Evolutionary conservation across 2,113 vertebrate species (phyloP).

Genomic region (Naja naja): DNA sequence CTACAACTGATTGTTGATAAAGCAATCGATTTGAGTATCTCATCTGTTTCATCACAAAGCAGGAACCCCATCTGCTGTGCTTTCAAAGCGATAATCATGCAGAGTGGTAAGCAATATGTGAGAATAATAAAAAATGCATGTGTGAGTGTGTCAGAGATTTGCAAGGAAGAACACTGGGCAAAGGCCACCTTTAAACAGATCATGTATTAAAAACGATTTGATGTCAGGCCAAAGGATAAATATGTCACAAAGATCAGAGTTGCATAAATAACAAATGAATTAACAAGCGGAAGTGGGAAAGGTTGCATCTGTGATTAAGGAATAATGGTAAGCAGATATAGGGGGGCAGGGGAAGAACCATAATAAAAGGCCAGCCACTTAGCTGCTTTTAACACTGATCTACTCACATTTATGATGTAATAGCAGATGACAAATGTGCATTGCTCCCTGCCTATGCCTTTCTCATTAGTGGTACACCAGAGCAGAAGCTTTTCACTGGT

Average conservation of each 20-base stretch:
- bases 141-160: slow-evolving; percentile 61
- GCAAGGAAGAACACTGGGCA: slow-evolving; percentile 64
- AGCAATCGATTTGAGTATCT: slow-evolving; percentile 78
- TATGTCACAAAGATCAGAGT: slow-evolving; percentile 64
- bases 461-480: not conserved
- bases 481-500: slow-evolving; percentile 15
- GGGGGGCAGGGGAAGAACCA: slow-evolving; percentile 34
- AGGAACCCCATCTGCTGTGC: slow-evolving; percentile 71
- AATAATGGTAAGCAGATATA: slow-evolving; percentile 58
- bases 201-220: slow-evolving; percentile 71
- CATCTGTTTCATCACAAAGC: slow-evolving; percentile 68
- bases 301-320: slow-evolving; percentile 67
- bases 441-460: not conserved
- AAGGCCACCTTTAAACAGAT: slow-evolving; percentile 68
- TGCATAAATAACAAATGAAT: slow-evolving; percentile 70
- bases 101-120: slow-evolving; percentile 75
- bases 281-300: slow-evolving; percentile 62
- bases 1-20: slow-evolving; percentile 81
- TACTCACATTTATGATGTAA: slow-evolving; percentile 42
- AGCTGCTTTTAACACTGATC: slow-evolving; percentile 46
- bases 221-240: slow-evolving; percentile 64
- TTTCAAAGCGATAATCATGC: slow-evolving; percentile 62
- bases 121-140: slow-evolving; percentile 74
- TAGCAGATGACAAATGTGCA: slow-evolving; percentile 30
- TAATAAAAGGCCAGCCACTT: slow-evolving; percentile 55